phyloP scores from a whole-genome alignment of 2,113 vertebrate genomes.

The Eurypyga helias region DNA sequence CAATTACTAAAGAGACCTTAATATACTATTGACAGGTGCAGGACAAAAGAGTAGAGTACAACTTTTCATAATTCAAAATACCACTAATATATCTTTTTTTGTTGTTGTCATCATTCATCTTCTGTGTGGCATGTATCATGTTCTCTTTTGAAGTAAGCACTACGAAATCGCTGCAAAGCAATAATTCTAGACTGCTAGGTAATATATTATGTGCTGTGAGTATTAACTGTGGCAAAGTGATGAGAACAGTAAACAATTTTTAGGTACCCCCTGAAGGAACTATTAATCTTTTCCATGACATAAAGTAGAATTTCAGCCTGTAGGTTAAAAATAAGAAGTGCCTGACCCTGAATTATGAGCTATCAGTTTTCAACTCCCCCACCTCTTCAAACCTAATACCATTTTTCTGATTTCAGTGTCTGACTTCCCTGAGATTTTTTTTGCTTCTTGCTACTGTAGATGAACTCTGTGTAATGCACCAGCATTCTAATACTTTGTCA shows the following conservation, averaged over 20 bases:
- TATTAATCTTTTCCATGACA: constrained; percentile 51
- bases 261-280: constrained; percentile 40
- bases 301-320: constrained; percentile 19
- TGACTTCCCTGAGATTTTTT: neutral
- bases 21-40: neutral
- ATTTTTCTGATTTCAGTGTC: constrained; percentile 19
- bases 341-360: constrained; percentile 45
- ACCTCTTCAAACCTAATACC: constrained; percentile 5
- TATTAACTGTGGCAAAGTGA: constrained; percentile 60
- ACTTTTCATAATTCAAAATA: neutral
- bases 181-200: constrained; percentile 57
- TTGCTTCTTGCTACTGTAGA: neutral
- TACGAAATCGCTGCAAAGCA: constrained; percentile 52
- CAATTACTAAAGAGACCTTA: neutral
- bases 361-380: constrained; percentile 18
- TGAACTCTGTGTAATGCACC: neutral
- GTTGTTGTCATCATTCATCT: constrained; percentile 18
- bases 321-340: constrained; percentile 52
- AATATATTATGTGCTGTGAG: constrained; percentile 61
- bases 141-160: constrained; percentile 57
- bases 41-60: neutral
- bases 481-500: constrained; percentile 15
- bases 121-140: constrained; percentile 25
- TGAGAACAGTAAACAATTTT: constrained; percentile 67
- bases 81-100: constrained; percentile 30